phyloP scores from a whole-genome alignment of 2,113 vertebrate genomes.

The Chamaetylas fuelleborni region DNA sequence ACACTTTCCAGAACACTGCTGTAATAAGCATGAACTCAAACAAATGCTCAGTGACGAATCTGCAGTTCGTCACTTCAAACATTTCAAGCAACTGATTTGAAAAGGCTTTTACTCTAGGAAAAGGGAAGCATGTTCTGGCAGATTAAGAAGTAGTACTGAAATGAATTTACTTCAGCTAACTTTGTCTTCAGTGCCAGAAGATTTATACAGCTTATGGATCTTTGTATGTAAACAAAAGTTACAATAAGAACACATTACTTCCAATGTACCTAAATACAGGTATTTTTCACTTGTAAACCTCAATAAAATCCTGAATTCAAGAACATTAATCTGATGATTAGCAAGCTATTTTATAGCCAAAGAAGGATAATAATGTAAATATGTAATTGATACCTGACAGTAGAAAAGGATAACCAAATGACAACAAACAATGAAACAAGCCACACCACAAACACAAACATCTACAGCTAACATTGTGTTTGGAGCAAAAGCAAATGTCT shows the following conservation, averaged over 20 bases:
- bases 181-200: conserved; percentile 18
- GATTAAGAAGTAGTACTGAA: conserved; percentile 48
- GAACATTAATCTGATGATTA: background rate
- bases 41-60: conserved; percentile 50
- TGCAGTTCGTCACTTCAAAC: conserved; percentile 64
- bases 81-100: conserved; percentile 60
- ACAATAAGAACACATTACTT: background rate
- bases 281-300: background rate
- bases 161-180: conserved; percentile 20
- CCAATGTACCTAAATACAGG: background rate
- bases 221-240: background rate
- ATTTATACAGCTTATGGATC: background rate
- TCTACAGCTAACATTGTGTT: conserved; percentile 10
- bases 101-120: conserved; percentile 58
- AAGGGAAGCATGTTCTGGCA: conserved; percentile 11
- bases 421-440: background rate
- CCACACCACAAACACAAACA: conserved; percentile 27
- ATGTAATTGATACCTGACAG: conserved; percentile 9
- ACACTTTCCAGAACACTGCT: conserved; percentile 66
- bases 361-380: background rate
- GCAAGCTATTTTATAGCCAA: background rate
- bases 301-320: background rate
- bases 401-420: background rate
- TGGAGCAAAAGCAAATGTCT: conserved; percentile 48
- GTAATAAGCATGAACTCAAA: conserved; percentile 69